Conservation (phyloP, 2,113 vertebrate species). For the Toxotes jaculatrix region DNA sequence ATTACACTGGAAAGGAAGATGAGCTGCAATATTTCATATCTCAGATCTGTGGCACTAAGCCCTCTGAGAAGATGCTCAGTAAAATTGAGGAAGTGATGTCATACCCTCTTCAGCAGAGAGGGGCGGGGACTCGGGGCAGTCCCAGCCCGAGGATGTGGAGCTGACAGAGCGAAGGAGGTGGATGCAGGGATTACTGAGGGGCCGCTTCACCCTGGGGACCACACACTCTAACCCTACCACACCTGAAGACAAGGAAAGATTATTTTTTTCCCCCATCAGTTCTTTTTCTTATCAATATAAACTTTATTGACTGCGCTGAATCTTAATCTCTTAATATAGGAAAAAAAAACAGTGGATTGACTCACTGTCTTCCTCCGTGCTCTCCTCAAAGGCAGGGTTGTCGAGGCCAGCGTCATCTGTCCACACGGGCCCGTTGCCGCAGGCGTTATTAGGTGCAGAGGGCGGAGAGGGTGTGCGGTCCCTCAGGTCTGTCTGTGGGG, state of each 20-base stretch:
- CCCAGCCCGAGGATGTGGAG: conserved; percentile 82
- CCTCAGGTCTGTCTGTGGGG: conserved; percentile 80
- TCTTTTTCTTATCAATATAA: neutral
- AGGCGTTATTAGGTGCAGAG: conserved; percentile 68
- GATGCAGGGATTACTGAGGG: conserved; percentile 83
- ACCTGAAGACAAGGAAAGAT: conserved; percentile 62
- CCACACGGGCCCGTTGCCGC: conserved; percentile 84
- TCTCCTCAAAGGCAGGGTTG: conserved; percentile 95
- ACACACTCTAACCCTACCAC: conserved; percentile 77
- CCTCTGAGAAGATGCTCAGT: conserved; percentile 16
- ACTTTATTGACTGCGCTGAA: neutral
- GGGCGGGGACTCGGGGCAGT: conserved; percentile 83
- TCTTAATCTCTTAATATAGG: neutral
- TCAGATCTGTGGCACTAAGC: neutral
- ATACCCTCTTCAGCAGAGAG: conserved; percentile 82
- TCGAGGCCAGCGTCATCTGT: conserved; percentile 90
- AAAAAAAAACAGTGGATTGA: conserved; percentile 26
- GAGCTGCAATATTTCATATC: conserved; percentile 18
- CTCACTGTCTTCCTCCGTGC: conserved; percentile 90
- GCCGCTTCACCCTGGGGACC: conserved; percentile 76
- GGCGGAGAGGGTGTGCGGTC: conserved; percentile 76
- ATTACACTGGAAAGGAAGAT: neutral
- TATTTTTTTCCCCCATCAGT: neutral
- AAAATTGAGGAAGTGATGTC: conserved; percentile 29
- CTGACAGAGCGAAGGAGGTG: conserved; percentile 77